Base-by-base conservation (phyloP, 1,140 invertebrate species). In the Saccostrea echinata region DNA sequence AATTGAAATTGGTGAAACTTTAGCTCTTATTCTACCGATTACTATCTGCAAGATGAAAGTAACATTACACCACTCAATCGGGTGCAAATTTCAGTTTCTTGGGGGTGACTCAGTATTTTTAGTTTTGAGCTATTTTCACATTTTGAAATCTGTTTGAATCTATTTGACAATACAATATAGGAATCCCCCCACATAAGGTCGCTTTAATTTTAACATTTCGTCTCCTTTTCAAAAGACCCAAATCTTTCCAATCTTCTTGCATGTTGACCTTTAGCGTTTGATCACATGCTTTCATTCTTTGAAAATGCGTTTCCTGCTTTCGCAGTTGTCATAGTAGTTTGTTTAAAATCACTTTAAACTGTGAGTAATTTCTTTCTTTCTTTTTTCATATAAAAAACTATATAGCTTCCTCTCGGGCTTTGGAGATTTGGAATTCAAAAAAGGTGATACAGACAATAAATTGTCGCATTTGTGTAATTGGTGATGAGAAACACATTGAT, bases 121-220 rank as follows among this genome's bases (percentile, higher is more conserved):
- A 35, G 68, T 76, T 76, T 76, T 76, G 13, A 76, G 68, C 68
- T 76, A 76, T 76, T 76, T 76, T 76, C 68, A 11, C 68, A 76
- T 76, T 76, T 76, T 76, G 68, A 76, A 76, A 76, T 76, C 68
- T 33, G 68, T 76, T 76, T 76, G 68, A 76, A 76, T 76, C 27
- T 76, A 8, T 76, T 33, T 33, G 68, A 76, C 68, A 76, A 27
- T 30, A 76, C 68, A 76, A 76, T 76, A 30, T 76, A 76, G 27
- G 68, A 76, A 30, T 76, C 68, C 68, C 43, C 68, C 68, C 68
- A 76, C 68, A 76, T 76, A 76, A 76, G 68, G 68, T 33, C 68
- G 68, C 16, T 16, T 33, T 76, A 30, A 33, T 76, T 76, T 76
- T 76, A 27, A 76, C 68, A 76, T 76, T 76, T 76, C 27, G 16